Evolutionary conservation across 1,140 invertebrate species (phyloP), one percentile per base, ranked within the genome.

Genomic region (Contarinia nasturtii): DNA sequence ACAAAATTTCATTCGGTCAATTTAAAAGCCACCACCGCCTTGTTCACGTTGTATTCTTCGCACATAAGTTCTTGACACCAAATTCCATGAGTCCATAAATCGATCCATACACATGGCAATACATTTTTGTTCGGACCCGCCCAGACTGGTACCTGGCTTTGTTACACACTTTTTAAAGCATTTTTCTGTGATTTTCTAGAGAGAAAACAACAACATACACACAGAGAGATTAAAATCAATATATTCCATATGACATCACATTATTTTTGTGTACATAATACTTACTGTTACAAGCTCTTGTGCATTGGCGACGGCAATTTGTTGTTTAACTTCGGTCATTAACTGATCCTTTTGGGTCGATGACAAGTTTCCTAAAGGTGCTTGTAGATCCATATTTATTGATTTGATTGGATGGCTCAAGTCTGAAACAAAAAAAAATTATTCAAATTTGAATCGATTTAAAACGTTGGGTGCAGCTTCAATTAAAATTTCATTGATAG

Each of bases 101-200:
- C 91, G 75, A 65, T 97, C 91, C 89, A 94, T 94, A 65, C 90
- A 95, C 86, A 95, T 90, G 12, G 88, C 86, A 52, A 97, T 74
- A 67, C 93, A 96, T 82, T 95, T 95, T 79, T 92, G 87, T 75
- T 96, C 90, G 1, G 86, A 86, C 62, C 74, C 88, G 64, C 90
- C 88, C 50, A 96, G 65, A 10, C 82, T 80, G 14, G 79, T 79
- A n/a, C 92, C 91, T 14, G 92, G 92, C 63, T 89, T 93, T 44
- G 65, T 63, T 51, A 97, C 80, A 65, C 92, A 96, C 60, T 94
- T 94, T 62, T 86, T 87, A 59, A 94, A 96, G 68, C 93, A 97
- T 68, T 96, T 96, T 61, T 94, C 86, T 34, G 89, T 88, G 75
- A 96, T 92, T 82, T 94, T 94, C 73, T 89, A 64, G 45, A 79